Conservation (phyloP, 1,140 invertebrate genomes). For the Carposina sasakii region DNA sequence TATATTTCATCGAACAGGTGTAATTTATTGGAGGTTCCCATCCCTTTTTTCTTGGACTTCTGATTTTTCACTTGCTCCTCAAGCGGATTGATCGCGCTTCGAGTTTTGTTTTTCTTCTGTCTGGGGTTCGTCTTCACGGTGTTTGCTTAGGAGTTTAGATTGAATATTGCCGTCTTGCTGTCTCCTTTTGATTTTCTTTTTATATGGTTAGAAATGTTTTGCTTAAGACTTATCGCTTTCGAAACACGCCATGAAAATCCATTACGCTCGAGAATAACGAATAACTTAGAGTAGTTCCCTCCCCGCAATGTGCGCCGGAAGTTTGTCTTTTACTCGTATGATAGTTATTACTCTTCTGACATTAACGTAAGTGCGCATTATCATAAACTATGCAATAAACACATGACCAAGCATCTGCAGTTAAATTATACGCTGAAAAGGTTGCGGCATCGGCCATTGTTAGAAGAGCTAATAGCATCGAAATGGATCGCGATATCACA, state of each 20-base stretch:
- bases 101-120: slow-evolving; percentile 66
- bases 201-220: too few relatives aligned
- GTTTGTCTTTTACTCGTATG: too few relatives aligned
- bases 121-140: slow-evolving; percentile 51
- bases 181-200: slow-evolving; percentile 33
- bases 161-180: slow-evolving; percentile 49
- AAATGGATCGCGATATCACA: slow-evolving; percentile 55
- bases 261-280: too few relatives aligned
- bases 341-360: too few relatives aligned
- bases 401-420: too few relatives aligned
- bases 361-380: too few relatives aligned
- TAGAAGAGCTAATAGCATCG: slow-evolving; percentile 49
- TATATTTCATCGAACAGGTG: slow-evolving; percentile 60
- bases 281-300: too few relatives aligned
- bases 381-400: too few relatives aligned
- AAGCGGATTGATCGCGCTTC: slow-evolving; percentile 42
- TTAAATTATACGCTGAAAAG: too few relatives aligned
- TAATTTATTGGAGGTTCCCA: slow-evolving; percentile 50
- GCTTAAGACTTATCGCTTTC: slow-evolving; percentile 36
- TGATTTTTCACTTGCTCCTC: slow-evolving; percentile 48
- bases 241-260: too few relatives aligned
- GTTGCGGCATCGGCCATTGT: slow-evolving; percentile 37
- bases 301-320: too few relatives aligned
- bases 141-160: slow-evolving; percentile 61
- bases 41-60: slow-evolving; percentile 38